Conservation (phyloP, 30 jellyfish, hydroid and myxozoan genomes). For the Euphysa ruthae region DNA sequence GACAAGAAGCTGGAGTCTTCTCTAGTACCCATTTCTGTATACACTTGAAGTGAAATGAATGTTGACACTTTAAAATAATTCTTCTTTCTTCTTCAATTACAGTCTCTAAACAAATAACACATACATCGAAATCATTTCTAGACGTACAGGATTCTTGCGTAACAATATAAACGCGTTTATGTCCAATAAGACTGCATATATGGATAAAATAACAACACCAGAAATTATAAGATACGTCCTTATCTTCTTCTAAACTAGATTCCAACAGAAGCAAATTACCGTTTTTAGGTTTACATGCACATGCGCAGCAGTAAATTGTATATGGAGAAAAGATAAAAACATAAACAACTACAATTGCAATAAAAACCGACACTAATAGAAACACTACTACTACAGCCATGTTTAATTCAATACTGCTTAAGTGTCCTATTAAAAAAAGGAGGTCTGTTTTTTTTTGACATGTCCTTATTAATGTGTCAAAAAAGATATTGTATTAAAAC, state of each 20-base stretch:
- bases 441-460: too few species aligned
- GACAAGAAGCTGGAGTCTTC: neutral
- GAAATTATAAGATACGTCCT: neutral
- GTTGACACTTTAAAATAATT: neutral
- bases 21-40: neutral
- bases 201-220: neutral
- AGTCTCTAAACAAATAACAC: conserved; percentile 1
- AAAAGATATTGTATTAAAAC: too few species aligned
- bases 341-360: too few species aligned
- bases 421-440: too few species aligned
- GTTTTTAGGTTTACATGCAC: neutral
- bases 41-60: neutral
- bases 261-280: neutral
- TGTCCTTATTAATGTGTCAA: too few species aligned
- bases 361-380: too few species aligned
- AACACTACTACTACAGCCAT: too few species aligned
- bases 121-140: too few species aligned
- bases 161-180: too few species aligned
- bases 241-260: neutral
- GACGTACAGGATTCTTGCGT: too few species aligned
- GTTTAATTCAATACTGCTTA: too few species aligned
- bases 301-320: neutral
- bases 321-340: too few species aligned
- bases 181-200: neutral
- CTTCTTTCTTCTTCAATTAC: neutral